Conservation (phyloP, 2,113 vertebrate genomes). For the Pandion haliaetus region DNA sequence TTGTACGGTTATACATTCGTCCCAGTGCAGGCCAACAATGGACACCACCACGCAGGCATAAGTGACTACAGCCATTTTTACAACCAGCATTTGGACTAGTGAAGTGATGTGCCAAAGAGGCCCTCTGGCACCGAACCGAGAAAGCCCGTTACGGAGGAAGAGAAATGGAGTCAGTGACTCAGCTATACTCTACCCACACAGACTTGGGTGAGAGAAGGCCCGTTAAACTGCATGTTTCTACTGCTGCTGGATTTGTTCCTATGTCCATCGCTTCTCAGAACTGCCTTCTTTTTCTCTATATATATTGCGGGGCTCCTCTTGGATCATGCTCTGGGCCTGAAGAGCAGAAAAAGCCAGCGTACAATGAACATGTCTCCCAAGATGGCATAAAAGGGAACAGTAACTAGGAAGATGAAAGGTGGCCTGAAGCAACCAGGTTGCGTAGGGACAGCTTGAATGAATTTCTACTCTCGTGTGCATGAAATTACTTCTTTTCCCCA, state of each 20-base stretch:
- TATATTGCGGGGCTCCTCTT: background rate
- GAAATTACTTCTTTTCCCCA: background rate
- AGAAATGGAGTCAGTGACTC: background rate
- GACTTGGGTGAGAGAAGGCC: background rate
- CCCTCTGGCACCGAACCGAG: background rate
- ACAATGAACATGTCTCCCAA: background rate
- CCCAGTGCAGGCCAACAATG: fast-evolving
- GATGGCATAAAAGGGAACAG: background rate
- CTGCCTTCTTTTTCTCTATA: background rate
- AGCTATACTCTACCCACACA: background rate
- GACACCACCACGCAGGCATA: background rate
- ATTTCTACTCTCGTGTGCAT: background rate
- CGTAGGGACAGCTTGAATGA: background rate
- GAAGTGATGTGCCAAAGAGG: background rate
- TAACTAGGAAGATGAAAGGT: background rate
- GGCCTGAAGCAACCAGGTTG: background rate
- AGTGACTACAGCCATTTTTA: background rate
- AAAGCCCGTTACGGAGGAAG: background rate
- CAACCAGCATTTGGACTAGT: background rate
- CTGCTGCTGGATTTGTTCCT: background rate
- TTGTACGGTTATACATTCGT: background rate
- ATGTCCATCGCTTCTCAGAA: background rate
- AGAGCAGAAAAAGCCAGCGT: background rate
- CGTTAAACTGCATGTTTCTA: background rate
- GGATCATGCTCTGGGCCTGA: background rate